These are phyloP conservation scores for Smutsia gigantea DNA, from an alignment of 2,797 vertebrate genomes.

Conservation along the genomic window DNA sequence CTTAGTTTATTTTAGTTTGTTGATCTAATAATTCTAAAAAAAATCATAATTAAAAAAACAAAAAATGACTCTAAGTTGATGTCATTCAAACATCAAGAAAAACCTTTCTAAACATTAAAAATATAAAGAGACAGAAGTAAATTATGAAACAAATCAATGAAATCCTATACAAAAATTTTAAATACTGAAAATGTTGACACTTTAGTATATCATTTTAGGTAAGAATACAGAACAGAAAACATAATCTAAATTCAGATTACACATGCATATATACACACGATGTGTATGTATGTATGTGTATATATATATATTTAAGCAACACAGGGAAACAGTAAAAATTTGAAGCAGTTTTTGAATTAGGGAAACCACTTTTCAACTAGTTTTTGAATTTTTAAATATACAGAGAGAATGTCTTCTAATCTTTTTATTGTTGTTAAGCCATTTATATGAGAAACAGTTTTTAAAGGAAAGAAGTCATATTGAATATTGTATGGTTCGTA, in stretches of 20 bases:
- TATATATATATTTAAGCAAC: not conserved
- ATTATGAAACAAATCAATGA: not conserved
- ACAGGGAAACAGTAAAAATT: not conserved
- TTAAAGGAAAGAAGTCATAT: not conserved
- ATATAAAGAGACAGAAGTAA: not conserved
- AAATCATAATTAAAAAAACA: not conserved
- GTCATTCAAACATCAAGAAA: not conserved
- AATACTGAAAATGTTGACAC: conserved; percentile 27
- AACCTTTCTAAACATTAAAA: not conserved
- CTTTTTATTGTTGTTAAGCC: not conserved
- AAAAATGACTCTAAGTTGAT: not conserved
- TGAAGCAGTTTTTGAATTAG: not conserved
- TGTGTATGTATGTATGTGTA: not conserved
- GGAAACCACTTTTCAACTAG: too few relatives aligned
- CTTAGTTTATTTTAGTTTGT: not conserved
- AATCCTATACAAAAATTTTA: not conserved
- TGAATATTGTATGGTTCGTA: not conserved
- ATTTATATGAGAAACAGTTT: not conserved
- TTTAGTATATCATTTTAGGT: not conserved
- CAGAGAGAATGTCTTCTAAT: not conserved
- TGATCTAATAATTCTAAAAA: not conserved
- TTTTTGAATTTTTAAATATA: not conserved
- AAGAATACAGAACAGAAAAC: conserved; percentile 8
- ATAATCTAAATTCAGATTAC: not conserved
- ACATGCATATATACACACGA: not conserved